Conservation (phyloP, 2,888 invertebrate species). For the Pseudoips prasinana region DNA sequence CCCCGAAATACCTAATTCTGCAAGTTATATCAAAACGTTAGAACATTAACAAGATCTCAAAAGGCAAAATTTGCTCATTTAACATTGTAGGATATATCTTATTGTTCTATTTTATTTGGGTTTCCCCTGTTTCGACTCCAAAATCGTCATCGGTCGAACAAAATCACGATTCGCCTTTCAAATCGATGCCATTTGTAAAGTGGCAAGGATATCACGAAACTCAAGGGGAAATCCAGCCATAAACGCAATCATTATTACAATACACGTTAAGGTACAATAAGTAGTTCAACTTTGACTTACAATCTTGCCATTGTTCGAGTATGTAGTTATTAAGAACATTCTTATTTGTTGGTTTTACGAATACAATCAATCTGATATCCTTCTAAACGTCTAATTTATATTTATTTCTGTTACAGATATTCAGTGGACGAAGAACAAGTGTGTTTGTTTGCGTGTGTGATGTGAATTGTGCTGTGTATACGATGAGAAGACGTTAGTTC, state of each 20-base stretch:
- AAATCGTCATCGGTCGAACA: conserved; percentile 52
- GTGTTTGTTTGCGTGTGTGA: conserved; percentile 14
- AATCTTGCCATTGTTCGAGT: conserved; percentile 1
- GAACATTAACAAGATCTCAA: too few relatives aligned
- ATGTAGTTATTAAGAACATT: too few relatives aligned
- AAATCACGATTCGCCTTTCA: conserved; percentile 77
- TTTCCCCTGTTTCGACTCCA: conserved; percentile 50
- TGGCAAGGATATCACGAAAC: conserved; percentile 70
- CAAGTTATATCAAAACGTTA: too few relatives aligned
- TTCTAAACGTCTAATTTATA: neutral
- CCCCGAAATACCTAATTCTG: too few relatives aligned
- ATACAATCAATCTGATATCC: too few relatives aligned
- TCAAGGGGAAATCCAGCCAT: conserved; percentile 68
- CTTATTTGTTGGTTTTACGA: too few relatives aligned
- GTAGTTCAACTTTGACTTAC: conserved; percentile 37
- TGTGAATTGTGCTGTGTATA: conserved; percentile 49
- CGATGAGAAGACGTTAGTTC: conserved; percentile 54
- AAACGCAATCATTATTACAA: conserved; percentile 40
- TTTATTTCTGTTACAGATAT: conserved; percentile 61
- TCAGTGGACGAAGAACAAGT: conserved; percentile 33
- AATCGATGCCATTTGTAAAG: conserved; percentile 69
- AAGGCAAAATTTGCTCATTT: too few relatives aligned
- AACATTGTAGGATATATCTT: too few relatives aligned
- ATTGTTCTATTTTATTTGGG: too few relatives aligned
- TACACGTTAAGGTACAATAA: conserved; percentile 26